Base-by-base conservation (phyloP, 2,113 vertebrate species). In the Cololabis saira region DNA sequence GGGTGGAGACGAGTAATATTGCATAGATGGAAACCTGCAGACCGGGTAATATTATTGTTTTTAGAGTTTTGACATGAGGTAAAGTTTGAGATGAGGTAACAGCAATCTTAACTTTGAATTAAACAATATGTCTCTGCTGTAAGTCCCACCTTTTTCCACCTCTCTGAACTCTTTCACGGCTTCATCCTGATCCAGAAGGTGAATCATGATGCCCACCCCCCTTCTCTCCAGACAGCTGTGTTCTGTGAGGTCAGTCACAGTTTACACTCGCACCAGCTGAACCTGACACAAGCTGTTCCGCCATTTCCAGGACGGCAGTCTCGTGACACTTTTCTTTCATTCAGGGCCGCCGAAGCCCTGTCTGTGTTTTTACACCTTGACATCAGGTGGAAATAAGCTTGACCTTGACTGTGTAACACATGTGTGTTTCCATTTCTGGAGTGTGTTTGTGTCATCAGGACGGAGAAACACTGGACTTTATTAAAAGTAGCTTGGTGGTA, bases 331-430 rank as follows among this genome's bases (percentile, higher is more conserved):
- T 52, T 48, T 64, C 19, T 72, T 24, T 55, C 41, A 16, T 45
- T 49, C 24, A 21, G 41, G 11, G 59, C 55, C 0, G 8, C 72
- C 57, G 19, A 80, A 74, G 64, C 2, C 17, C 57, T 22, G 22
- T 68, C 78, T 49, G 56, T 57, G 57, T 72, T 75, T 81, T 74
- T 76, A 65, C 41, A 61, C 55, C 41, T 14, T 70, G 59, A 59
- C 69, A 59, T 41, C 55, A 59, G 62, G 61, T 71, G 61, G 48
- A 73, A 78, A 77, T 69, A 71, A 76, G 43, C 2, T 18, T 5
- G 27, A 61, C 4, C 22, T 58, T 40, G 24, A 62, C 50, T 21
- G 60, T 2, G 24, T 54, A 50, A 64, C 41, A 58, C 30, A 11
- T 45, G 15, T 51, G 27, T 66, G 30, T 68, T 70, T 76, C 19